phyloP scores from a whole-genome alignment of 2,113 vertebrate species.

The Cynoglossus semilaevis region DNA sequence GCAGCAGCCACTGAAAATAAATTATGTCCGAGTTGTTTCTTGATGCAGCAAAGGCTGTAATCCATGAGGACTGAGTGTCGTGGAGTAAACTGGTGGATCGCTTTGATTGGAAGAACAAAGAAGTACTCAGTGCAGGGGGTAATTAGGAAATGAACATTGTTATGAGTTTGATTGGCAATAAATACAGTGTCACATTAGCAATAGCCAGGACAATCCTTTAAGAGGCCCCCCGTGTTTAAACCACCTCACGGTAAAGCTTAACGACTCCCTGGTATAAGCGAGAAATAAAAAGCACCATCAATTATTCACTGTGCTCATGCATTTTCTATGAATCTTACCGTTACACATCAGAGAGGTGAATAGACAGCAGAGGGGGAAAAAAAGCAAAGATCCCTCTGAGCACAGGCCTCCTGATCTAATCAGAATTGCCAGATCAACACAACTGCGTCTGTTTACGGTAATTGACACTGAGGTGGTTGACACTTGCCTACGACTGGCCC shows the following conservation, averaged over 20 bases:
- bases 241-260: conserved; percentile 35
- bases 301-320: conserved; percentile 68
- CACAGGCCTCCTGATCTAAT: conserved; percentile 16
- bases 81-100: conserved; percentile 2
- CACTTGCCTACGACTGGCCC: conserved; percentile 12
- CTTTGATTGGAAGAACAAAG: not conserved
- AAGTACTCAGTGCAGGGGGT: not conserved
- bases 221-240: conserved; percentile 33
- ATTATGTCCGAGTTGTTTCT: not conserved
- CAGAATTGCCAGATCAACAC: conserved; percentile 6
- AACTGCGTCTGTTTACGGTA: not conserved
- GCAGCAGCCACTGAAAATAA: not conserved
- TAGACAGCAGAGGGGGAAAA: not conserved
- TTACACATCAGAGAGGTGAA: conserved; percentile 41
- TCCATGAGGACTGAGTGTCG: not conserved
- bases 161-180: conserved; percentile 1
- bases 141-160: not conserved
- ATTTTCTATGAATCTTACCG: conserved; percentile 62
- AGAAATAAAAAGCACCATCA: conserved; percentile 59
- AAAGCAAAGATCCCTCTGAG: conserved; percentile 9
- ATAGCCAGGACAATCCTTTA: conserved; percentile 9
- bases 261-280: conserved; percentile 32
- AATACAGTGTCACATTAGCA: not conserved
- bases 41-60: too few relatives aligned
- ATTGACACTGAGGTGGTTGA: conserved; percentile 10